These are phyloP conservation scores for Epistrophella euchroma DNA, from an alignment of 2,888 invertebrate genomes.

Conservation along the genomic window DNA sequence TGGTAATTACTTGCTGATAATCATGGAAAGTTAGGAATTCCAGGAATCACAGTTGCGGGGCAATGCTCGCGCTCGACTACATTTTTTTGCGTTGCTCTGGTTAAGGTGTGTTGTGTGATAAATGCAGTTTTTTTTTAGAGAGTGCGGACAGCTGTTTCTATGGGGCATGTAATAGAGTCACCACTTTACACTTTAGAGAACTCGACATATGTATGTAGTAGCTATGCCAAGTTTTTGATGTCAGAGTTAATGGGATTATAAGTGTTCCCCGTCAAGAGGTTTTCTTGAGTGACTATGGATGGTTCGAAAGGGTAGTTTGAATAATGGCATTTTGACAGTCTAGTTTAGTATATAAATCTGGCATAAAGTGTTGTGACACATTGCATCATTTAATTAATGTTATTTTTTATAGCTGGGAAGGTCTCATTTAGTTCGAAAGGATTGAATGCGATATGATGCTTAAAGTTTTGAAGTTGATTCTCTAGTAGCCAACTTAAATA, in stretches of 20 bases:
- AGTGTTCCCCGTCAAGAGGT: not conserved
- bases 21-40: not conserved
- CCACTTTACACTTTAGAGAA: conserved; percentile 16
- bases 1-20: conserved; percentile 29
- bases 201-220: not conserved
- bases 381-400: no score
- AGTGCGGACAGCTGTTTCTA: conserved; percentile 33
- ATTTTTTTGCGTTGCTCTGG: conserved; percentile 25
- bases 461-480: no score
- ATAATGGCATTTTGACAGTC: no score
- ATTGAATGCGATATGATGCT: no score
- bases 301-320: not conserved
- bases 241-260: conserved; percentile 10
- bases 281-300: not conserved
- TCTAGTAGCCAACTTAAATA: no score
- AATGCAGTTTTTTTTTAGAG: conserved; percentile 43
- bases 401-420: no score
- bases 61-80: conserved; percentile 42
- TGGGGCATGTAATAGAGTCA: conserved; percentile 26
- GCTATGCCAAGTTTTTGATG: not conserved
- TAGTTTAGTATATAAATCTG: no score
- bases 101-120: conserved; percentile 51
- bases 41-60: conserved; percentile 41
- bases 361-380: no score
- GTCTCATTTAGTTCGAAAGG: no score